These are phyloP conservation scores for Triplophysa bombifrons DNA, from an alignment of 2,797 vertebrate species.

Conservation along the genomic window DNA sequence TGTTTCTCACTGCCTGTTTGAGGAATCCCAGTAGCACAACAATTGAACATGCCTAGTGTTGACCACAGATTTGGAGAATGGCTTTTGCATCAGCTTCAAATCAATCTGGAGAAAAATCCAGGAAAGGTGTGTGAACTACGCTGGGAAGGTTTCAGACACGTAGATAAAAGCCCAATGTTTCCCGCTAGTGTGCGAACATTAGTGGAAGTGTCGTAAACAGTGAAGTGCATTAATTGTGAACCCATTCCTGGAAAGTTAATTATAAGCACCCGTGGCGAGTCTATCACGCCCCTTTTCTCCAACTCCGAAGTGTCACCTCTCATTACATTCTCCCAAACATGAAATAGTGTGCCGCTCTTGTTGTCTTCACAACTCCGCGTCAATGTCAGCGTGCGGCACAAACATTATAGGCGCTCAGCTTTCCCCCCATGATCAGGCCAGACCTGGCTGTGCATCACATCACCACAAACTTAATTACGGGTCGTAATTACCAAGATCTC, in stretches of 20 bases:
- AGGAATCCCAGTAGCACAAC: constrained; percentile 48
- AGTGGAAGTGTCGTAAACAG: constrained; percentile 65
- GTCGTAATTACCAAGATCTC: constrained; percentile 76
- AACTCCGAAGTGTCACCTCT: constrained; percentile 70
- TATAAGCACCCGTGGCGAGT: constrained; percentile 58
- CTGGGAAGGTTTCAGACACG: neutral
- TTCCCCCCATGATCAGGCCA: constrained; percentile 56
- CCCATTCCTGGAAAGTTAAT: constrained; percentile 68
- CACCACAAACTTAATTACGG: constrained; percentile 76
- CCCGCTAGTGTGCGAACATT: neutral
- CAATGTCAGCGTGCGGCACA: constrained; percentile 72
- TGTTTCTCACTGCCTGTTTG: constrained; percentile 40
- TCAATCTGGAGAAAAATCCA: neutral
- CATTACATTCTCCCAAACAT: constrained; percentile 72
- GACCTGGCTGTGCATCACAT: constrained; percentile 63
- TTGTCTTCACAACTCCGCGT: constrained; percentile 76
- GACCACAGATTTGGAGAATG: neutral
- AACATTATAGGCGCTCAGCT: constrained; percentile 63
- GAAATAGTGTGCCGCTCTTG: constrained; percentile 67
- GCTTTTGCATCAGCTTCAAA: neutral
- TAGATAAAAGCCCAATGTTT: constrained; percentile 20
- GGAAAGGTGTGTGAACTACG: neutral
- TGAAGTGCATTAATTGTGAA: constrained; percentile 65
- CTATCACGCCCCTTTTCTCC: constrained; percentile 62
- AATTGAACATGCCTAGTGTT: neutral